phyloP scores from a whole-genome alignment of 2,797 vertebrate genomes.

The Erethizon dorsatum region DNA sequence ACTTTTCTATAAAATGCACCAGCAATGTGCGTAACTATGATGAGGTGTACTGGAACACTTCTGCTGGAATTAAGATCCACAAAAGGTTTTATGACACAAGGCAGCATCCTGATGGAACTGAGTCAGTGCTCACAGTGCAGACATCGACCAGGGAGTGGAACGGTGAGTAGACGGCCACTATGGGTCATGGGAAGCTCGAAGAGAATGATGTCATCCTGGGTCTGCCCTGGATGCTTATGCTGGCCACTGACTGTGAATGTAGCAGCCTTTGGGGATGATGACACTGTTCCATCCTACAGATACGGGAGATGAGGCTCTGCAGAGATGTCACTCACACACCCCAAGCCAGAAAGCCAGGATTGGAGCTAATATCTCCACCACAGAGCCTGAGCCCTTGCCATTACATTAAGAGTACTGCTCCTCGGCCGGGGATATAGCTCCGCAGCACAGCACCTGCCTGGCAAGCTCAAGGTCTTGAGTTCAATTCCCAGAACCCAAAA shows the following conservation, averaged over 20 bases:
- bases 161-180: constrained; percentile 83
- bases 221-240: background rate
- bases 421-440: too few species aligned
- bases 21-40: constrained; percentile 87
- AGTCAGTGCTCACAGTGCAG: constrained; percentile 83
- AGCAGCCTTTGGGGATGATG: background rate
- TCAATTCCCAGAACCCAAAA: too few species aligned
- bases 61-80: constrained; percentile 80
- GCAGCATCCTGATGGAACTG: background rate
- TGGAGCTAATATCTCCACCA: background rate
- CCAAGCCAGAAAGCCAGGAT: background rate
- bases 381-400: background rate
- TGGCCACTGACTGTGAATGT: background rate
- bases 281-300: background rate
- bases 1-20: constrained; percentile 86
- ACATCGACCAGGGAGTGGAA: constrained; percentile 84
- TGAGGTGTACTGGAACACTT: constrained; percentile 88
- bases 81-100: constrained; percentile 69
- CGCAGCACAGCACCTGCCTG: too few species aligned
- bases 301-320: background rate
- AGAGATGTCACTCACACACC: background rate
- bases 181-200: accelerated
- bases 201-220: too few species aligned
- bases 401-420: background rate
- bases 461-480: too few species aligned